These are phyloP conservation scores for Drosophila paranaensis DNA, from an alignment of 2,888 invertebrate species.

Conservation along the genomic window DNA sequence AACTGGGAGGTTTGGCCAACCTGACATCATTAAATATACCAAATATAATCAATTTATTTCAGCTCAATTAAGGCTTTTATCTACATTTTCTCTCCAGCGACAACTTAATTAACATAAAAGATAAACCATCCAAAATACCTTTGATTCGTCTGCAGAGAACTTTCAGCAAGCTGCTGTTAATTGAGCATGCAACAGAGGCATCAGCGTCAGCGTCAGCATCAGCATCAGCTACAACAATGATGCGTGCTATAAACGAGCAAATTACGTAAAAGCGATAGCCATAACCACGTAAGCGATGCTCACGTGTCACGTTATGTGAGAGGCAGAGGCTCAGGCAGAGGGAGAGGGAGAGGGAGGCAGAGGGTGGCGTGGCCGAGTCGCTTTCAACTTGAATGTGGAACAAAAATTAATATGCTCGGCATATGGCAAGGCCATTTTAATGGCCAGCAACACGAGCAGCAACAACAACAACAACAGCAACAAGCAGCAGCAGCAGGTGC, in stretches of 20 bases:
- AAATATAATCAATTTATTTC: not conserved
- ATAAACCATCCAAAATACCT: conserved; percentile 35
- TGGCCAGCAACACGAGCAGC: conserved; percentile 55
- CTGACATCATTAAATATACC: not conserved
- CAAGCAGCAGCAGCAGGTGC: conserved; percentile 28
- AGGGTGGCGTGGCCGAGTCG: not conserved
- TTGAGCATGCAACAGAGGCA: conserved; percentile 50
- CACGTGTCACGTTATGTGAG: conserved; percentile 68
- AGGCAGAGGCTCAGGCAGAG: not conserved
- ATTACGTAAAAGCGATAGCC: conserved; percentile 77
- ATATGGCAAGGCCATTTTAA: conserved; percentile 65
- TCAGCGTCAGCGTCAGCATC: conserved; percentile 6
- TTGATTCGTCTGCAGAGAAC: conserved; percentile 36
- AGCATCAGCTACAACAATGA: conserved; percentile 48
- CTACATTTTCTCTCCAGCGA: conserved; percentile 17
- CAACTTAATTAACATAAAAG: conserved; percentile 31
- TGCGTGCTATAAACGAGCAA: conserved; percentile 64
- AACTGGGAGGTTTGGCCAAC: no score
- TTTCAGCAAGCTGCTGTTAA: conserved; percentile 35
- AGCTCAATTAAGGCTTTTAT: not conserved
- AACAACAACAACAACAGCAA: conserved; percentile 3
- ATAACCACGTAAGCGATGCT: conserved; percentile 67
- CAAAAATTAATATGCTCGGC: conserved; percentile 73
- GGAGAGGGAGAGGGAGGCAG: not conserved
- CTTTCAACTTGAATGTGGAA: conserved; percentile 43